Evolutionary conservation across 2,888 invertebrate genomes (phyloP).

Genomic region (Rhaphigaster nebulosa): DNA sequence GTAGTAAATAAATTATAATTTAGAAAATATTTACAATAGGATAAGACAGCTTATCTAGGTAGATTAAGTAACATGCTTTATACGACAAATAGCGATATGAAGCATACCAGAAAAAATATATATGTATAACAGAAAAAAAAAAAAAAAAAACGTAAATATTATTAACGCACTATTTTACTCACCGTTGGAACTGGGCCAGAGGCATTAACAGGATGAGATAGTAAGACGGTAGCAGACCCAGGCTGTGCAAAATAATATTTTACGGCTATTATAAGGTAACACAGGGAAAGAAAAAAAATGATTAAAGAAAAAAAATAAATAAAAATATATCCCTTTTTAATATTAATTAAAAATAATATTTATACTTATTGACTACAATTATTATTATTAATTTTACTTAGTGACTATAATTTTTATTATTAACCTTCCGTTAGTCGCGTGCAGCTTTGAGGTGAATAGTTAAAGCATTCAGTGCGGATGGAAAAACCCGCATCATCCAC

Average conservation of each 20-base stretch:
- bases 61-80: slow-evolving; percentile 1
- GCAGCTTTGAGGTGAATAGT: neutral
- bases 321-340: neutral
- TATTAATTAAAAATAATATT: neutral
- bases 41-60: neutral
- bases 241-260: slow-evolving; percentile 58
- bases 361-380: neutral
- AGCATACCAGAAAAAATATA: neutral
- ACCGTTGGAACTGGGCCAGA: slow-evolving; percentile 56
- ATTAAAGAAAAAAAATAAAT: slow-evolving; percentile 11
- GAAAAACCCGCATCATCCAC: no score
- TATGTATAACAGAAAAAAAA: neutral
- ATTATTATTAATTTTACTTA: neutral
- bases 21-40: neutral
- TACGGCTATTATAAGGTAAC: slow-evolving; percentile 33
- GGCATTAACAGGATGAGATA: slow-evolving; percentile 55
- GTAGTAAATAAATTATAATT: neutral
- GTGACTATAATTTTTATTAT: neutral
- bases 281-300: neutral
- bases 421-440: neutral
- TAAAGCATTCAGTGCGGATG: no score
- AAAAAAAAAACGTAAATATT: slow-evolving; percentile 31
- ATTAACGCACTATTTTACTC: slow-evolving; percentile 56
- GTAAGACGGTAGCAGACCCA: slow-evolving; percentile 47
- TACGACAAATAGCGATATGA: neutral